Evolutionary conservation across 1,140 invertebrate species (phyloP), one percentile per base, ranked within the genome.

Genomic region (Prorops nasuta): DNA sequence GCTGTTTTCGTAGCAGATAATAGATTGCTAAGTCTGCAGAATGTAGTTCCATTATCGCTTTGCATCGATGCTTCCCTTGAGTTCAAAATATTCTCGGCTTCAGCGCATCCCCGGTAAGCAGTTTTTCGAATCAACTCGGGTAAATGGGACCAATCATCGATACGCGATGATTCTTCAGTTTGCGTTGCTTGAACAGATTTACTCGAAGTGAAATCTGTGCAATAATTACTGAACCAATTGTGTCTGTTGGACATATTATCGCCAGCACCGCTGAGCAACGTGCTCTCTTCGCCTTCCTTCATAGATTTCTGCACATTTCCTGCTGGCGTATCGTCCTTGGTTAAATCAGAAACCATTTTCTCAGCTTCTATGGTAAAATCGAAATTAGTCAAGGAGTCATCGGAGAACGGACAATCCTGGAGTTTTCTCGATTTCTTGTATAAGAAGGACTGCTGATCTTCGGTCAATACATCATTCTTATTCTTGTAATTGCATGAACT

Each of bases 301-400:
- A n/a, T n/a, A n/a, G n/a, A n/a, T n/a, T n/a, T n/a, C n/a, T n/a
- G n/a, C 18, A 35, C 31, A 31, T 17, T 45, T 51, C 15, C 15
- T 52, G 36, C 16, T 45, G 41, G 39, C n/a, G 22, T 35, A 7
- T 64, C 56, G 2, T 65, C 60, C 16, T 69, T 67, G 0, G 37
- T 50, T 0, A 59, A 38, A 22, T 69, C 65, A 0, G 71, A 75
- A 0, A 74, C 72, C 72, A 75, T 75, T 21, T 73, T 72, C 12
- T 75, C 72, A 14, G 72, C 71, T 36, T 75, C 72, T 14, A 75
- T 69, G 0, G 71, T 74, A 32, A 75, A 75, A 34, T 75, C 69
- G 42, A 75, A 75, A 49, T 60, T 72, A 3, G 53, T 42, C 17
- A 66, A 70, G 0, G 70, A 74, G 8, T 70, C 65, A 52, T 72